These are phyloP conservation scores for Austrolebias charrua DNA, from an alignment of 2,797 vertebrate species.

Conservation along the genomic window DNA sequence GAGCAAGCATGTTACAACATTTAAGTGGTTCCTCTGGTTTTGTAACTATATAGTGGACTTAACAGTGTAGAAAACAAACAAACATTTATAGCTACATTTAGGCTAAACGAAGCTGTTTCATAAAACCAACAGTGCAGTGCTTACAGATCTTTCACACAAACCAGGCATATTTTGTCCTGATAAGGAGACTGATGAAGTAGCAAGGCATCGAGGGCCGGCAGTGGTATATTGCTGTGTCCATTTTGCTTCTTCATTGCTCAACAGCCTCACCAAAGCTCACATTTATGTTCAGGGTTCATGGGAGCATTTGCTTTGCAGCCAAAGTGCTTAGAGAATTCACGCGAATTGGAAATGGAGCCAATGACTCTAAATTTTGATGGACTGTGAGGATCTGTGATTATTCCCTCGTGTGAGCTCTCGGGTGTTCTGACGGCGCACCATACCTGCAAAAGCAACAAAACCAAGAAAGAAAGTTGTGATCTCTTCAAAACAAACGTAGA, in stretches of 20 bases:
- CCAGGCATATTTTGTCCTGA: constrained; percentile 41
- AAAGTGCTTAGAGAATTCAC: constrained; percentile 91
- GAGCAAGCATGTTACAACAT: constrained; percentile 46
- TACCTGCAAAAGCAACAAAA: constrained; percentile 76
- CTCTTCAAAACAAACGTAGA: neutral
- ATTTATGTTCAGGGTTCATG: constrained; percentile 94
- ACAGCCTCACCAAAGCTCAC: constrained; percentile 90
- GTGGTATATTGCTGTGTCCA: constrained; percentile 41
- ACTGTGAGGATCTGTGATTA: constrained; percentile 96
- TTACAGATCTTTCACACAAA: constrained; percentile 33
- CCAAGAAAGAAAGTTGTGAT: neutral
- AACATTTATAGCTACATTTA: constrained; percentile 38
- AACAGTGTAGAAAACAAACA: constrained; percentile 71
- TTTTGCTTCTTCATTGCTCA: constrained; percentile 15
- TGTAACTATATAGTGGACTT: constrained; percentile 51
- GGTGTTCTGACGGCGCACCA: constrained; percentile 95
- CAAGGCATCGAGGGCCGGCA: constrained; percentile 40
- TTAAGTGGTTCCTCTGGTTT: constrained; percentile 41
- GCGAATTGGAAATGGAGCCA: constrained; percentile 91
- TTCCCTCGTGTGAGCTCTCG: constrained; percentile 93
- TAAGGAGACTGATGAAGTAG: constrained; percentile 50
- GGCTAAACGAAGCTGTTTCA: constrained; percentile 16
- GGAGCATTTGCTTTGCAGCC: constrained; percentile 82
- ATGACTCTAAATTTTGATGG: constrained; percentile 93
- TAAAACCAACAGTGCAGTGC: constrained; percentile 29